Evolutionary conservation across 2,113 vertebrate genomes (phyloP), one percentile per base, ranked within the genome.

Genomic region (Caretta caretta): DNA sequence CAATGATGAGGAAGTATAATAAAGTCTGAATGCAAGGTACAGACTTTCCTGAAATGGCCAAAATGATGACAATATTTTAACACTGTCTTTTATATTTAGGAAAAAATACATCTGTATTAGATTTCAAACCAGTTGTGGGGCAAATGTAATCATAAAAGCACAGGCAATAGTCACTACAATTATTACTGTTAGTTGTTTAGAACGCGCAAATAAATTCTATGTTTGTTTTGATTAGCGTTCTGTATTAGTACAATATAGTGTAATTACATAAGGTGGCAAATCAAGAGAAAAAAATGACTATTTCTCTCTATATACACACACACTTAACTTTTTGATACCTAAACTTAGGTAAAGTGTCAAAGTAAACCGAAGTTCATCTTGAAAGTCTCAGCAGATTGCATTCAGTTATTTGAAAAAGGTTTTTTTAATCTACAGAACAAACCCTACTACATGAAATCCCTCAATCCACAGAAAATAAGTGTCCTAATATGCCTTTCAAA

Each of bases 31-130:
- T 25, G 5, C 19, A 75, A 75, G 38, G 69, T 72, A 72, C 69
- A 42, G 22, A 25, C n/a, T 29, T 22, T 90, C 9, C 19, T 78
- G 65, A 53, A 88, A 31, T 8, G 90, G 50, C 5, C 85, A 13
- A 31, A 92, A 6, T 48, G 22, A 27, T 22, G 69, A 10, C 31
- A 27, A 8, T 85, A 57, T 19, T 12, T 17, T 75, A 90, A 56
- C 1, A 86, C 42, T 48, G 11, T 76, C 87, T 65, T 35, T 92
- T 92, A 6, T 46, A 79, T 62, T 35, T 12, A 62, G 29, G 51
- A 19, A 25, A 57, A 57, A 27, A 53, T 79, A 9, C 4, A 17
- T 65, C n/a, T 90, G 1, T 24, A 65, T 5, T 62, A 0, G n/a
- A 88, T 90, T 90, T 59, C 48, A 88, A 94, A 83, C 4, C 22